phyloP scores from a whole-genome alignment of 1,140 invertebrate species.

The Watersipora subatra region DNA sequence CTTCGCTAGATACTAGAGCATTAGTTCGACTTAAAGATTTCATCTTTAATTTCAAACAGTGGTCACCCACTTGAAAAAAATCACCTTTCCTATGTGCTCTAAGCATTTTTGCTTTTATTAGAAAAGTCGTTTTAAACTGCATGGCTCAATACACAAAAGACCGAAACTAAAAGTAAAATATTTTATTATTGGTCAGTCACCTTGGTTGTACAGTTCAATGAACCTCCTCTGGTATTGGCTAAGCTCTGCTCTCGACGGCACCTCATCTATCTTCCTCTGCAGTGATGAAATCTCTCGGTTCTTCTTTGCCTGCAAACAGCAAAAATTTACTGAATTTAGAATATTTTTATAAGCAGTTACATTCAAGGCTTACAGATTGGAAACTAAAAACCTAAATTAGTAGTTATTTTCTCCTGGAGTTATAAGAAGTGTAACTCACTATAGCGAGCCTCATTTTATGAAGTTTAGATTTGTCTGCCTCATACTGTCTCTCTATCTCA shows the following conservation, averaged over 20 bases:
- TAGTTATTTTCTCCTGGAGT: background rate
- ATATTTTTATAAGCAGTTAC: background rate
- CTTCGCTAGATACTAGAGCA: too few relatives aligned
- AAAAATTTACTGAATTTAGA: background rate
- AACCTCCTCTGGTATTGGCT: conserved; percentile 88
- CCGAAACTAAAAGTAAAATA: background rate
- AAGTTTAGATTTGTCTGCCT: conserved; percentile 41
- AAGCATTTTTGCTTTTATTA: background rate
- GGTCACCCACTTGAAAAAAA: too few relatives aligned
- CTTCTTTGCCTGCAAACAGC: conserved; percentile 50
- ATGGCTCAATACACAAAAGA: background rate
- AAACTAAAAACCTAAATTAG: conserved; percentile 2
- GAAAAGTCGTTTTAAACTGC: background rate
- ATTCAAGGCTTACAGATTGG: background rate
- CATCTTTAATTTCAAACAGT: too few relatives aligned
- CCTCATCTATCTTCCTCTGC: conserved; percentile 68
- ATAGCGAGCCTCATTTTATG: conserved; percentile 40
- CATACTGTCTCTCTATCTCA: conserved; percentile 37
- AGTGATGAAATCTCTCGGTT: conserved; percentile 66
- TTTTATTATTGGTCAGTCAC: conserved; percentile 42
- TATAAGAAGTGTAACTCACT: conserved; percentile 19
- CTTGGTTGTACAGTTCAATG: conserved; percentile 89
- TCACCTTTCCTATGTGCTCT: background rate
- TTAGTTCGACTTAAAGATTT: too few relatives aligned
- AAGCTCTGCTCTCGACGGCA: conserved; percentile 78